Conservation (phyloP, 2,888 invertebrate genomes). For the Lycaena phlaeas region DNA sequence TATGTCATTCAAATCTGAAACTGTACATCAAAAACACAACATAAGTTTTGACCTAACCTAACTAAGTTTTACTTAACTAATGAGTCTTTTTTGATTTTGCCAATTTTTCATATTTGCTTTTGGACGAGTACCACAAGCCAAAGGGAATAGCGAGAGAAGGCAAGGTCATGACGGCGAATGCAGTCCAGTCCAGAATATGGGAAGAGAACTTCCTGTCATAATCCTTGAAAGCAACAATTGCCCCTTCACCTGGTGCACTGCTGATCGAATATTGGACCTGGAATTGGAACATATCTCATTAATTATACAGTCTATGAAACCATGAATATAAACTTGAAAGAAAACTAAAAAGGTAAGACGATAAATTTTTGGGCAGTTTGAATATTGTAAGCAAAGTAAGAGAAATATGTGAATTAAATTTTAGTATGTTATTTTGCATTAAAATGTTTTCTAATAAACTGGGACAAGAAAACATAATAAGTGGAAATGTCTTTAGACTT, state of each 20-base stretch:
- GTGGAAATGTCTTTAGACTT: no score
- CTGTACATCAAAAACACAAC: slow-evolving; percentile 20
- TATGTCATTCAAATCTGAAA: neutral
- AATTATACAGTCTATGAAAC: no score
- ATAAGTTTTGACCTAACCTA: slow-evolving; percentile 34
- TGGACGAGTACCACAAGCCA: slow-evolving; percentile 94
- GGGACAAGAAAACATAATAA: no score
- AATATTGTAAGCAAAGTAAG: no score
- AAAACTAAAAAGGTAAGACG: no score
- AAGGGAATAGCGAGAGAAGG: slow-evolving; percentile 96
- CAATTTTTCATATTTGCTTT: slow-evolving; percentile 92
- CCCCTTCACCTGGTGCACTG: slow-evolving; percentile 97
- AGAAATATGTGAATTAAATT: no score
- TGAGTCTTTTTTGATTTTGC: slow-evolving; percentile 80
- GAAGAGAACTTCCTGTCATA: slow-evolving; percentile 98
- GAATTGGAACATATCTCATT: slow-evolving; percentile 28
- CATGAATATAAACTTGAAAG: no score
- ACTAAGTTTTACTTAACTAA: slow-evolving; percentile 34
- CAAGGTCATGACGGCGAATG: slow-evolving; percentile 96
- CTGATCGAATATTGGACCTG: slow-evolving; percentile 80
- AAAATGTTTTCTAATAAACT: no score
- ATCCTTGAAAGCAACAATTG: slow-evolving; percentile 91
- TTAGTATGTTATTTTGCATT: no score
- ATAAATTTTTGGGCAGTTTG: no score
- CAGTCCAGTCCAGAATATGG: slow-evolving; percentile 96